Percentiles rank a stretch among this genome's conserved stretches.
phyloP scores from a whole-genome alignment of 92 coral and sea anemone species.

The Meandrina meandrites region DNA sequence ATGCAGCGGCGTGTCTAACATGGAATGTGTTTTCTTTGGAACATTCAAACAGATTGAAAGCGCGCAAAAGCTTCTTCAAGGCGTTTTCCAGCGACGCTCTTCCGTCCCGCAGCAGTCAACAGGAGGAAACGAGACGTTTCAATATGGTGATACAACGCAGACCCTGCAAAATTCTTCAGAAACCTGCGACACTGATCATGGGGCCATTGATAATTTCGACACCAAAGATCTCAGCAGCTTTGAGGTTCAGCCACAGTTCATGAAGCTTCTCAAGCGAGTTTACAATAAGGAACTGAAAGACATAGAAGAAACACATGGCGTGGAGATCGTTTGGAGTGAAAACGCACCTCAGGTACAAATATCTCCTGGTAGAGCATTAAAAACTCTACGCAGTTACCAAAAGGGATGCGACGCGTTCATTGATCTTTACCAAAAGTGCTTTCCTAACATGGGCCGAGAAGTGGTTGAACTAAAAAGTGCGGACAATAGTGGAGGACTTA shows the following conservation, averaged over 20 bases:
- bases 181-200: not conserved
- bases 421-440: slow-evolving; percentile 29
- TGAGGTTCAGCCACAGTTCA: slow-evolving; percentile 47
- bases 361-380: not conserved
- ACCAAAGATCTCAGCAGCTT: not conserved
- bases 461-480: not conserved
- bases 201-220: not conserved
- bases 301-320: slow-evolving; percentile 12
- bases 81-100: not conserved
- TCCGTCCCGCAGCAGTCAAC: too few species aligned
- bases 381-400: not conserved
- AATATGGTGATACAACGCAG: not conserved
- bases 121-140: not conserved
- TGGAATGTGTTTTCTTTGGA: slow-evolving; percentile 27
- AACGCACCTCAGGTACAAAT: slow-evolving; percentile 8
- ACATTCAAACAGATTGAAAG: slow-evolving; percentile 40
- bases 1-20: slow-evolving; percentile 32
- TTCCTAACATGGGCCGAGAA: slow-evolving; percentile 24
- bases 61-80: slow-evolving; percentile 7
- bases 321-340: slow-evolving; percentile 29
- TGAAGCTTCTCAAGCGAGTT: slow-evolving; percentile 32
- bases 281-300: not conserved
- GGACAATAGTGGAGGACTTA: not conserved
- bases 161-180: not conserved
- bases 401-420: slow-evolving; percentile 48